Conservation (phyloP, 2,888 invertebrate genomes). For the Brenthis hecate region DNA sequence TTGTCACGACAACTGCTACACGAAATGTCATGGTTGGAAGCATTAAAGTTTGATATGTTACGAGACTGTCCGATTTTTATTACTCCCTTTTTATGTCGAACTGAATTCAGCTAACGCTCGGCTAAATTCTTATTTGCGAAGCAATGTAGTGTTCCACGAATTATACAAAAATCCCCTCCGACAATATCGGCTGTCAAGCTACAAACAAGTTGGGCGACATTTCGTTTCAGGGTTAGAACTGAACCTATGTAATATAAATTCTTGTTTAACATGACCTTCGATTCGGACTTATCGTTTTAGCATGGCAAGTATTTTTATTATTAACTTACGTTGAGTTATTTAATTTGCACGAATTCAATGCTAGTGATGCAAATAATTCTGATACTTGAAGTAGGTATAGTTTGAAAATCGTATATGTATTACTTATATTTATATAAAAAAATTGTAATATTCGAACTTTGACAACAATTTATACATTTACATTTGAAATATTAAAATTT, state of each 20-base stretch:
- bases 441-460: too few species aligned
- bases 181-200: conserved; percentile 22
- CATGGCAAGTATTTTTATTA: conserved; percentile 6
- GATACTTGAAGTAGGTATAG: too few species aligned
- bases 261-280: conserved; percentile 20
- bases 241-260: neutral
- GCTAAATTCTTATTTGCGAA: conserved; percentile 14
- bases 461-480: too few species aligned
- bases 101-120: conserved; percentile 1
- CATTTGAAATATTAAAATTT: too few species aligned
- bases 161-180: conserved; percentile 13
- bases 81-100: conserved; percentile 27
- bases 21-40: conserved; percentile 49
- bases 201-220: conserved; percentile 19
- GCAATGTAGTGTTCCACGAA: conserved; percentile 22
- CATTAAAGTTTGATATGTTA: conserved; percentile 36
- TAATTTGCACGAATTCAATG: neutral
- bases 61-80: conserved; percentile 28
- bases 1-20: conserved; percentile 40
- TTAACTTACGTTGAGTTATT: neutral
- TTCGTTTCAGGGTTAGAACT: conserved; percentile 20
- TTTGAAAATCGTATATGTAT: too few species aligned
- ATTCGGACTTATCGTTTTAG: conserved; percentile 34
- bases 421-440: too few species aligned
- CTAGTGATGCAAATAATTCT: too few species aligned